phyloP scores from a whole-genome alignment of 2,888 invertebrate species.

The Merodon equestris region DNA sequence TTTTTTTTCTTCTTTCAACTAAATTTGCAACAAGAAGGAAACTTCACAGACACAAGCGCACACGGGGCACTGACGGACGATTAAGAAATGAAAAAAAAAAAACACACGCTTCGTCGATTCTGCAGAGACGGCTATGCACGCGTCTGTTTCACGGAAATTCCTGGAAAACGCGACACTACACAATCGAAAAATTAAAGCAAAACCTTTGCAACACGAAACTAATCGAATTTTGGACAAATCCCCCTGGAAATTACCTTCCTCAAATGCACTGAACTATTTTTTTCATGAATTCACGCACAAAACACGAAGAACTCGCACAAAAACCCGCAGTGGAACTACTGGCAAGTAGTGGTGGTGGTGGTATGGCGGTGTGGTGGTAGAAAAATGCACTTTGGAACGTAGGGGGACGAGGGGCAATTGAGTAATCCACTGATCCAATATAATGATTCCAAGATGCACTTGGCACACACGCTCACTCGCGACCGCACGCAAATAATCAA shows the following conservation, averaged over 20 bases:
- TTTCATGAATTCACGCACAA: slow-evolving; percentile 31
- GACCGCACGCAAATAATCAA: background rate
- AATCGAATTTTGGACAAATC: too few species aligned
- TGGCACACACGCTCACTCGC: slow-evolving; percentile 23
- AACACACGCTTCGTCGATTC: slow-evolving; percentile 40
- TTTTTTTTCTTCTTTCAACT: slow-evolving; percentile 12
- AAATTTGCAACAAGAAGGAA: slow-evolving; percentile 38
- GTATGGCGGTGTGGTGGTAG: slow-evolving; percentile 10
- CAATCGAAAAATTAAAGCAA: slow-evolving; percentile 2
- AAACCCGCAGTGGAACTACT: slow-evolving; percentile 5
- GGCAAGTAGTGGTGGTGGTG: slow-evolving; percentile 18
- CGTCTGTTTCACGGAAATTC: slow-evolving; percentile 17
- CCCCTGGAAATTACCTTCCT: background rate
- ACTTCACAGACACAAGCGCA: slow-evolving; percentile 23
- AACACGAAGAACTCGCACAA: slow-evolving; percentile 44
- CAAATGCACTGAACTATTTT: background rate
- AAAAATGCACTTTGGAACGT: slow-evolving; percentile 66
- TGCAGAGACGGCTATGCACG: slow-evolving; percentile 23
- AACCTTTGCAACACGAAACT: too few species aligned
- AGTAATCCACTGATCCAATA: slow-evolving; percentile 46
- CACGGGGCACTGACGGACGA: background rate
- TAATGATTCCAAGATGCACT: slow-evolving; percentile 27
- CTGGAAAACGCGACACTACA: slow-evolving; percentile 4
- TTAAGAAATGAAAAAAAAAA: slow-evolving; percentile 27
- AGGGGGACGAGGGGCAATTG: slow-evolving; percentile 45